These are phyloP conservation scores for Campoplex capitator DNA, from an alignment of 2,888 invertebrate genomes.

Conservation along the genomic window DNA sequence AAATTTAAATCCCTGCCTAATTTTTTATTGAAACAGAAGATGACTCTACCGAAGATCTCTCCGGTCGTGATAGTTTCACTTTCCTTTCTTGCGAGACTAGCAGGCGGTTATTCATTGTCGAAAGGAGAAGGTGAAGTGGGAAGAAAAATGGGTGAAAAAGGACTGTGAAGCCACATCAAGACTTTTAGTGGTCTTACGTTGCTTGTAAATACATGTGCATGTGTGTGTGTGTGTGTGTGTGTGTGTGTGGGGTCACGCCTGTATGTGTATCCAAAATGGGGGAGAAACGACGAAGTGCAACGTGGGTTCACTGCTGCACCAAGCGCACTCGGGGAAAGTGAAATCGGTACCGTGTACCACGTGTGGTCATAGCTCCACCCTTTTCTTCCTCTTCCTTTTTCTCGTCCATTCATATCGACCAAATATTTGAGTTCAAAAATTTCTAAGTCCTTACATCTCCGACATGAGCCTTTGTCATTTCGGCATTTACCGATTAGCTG, in stretches of 20 bases:
- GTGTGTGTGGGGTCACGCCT: conserved; percentile 28
- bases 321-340: conserved; percentile 80
- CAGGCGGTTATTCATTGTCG: conserved; percentile 28
- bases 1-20: conserved; percentile 14
- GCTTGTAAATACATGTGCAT: conserved; percentile 13
- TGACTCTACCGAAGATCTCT: conserved; percentile 38
- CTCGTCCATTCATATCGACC: conserved; percentile 21
- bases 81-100: conserved; percentile 58
- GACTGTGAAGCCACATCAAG: conserved; percentile 51
- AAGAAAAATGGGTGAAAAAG: conserved; percentile 53
- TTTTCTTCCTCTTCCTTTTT: conserved; percentile 50
- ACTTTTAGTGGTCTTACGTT: conserved; percentile 5
- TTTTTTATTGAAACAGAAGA: conserved; percentile 34
- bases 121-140: conserved; percentile 58
- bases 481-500: neutral
- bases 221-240: conserved; percentile 38
- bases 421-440: neutral
- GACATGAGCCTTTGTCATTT: neutral
- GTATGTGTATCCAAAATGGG: conserved; percentile 44
- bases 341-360: conserved; percentile 78
- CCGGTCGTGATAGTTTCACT: conserved; percentile 64
- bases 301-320: conserved; percentile 68
- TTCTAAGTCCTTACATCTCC: neutral
- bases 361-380: conserved; percentile 71
- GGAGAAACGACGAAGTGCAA: conserved; percentile 69